Conservation (phyloP, 2,888 invertebrate species). For the Neria commutata region DNA sequence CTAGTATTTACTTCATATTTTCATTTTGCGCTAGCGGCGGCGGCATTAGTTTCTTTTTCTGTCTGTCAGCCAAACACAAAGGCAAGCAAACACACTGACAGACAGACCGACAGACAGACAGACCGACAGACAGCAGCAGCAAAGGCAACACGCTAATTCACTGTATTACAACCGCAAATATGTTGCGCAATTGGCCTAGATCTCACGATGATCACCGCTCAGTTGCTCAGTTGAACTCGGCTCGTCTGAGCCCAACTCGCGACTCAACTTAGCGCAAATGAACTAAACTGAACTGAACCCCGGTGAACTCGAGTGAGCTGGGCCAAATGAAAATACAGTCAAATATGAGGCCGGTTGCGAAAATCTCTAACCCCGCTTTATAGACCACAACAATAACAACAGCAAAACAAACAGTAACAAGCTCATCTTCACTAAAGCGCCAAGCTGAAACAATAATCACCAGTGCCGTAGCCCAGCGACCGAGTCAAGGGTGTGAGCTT, state of each 20-base stretch:
- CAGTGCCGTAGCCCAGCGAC: background rate
- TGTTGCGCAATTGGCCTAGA: conserved; percentile 37
- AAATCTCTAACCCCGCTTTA: conserved; percentile 27
- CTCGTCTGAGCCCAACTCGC: conserved; percentile 5
- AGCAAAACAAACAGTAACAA: background rate
- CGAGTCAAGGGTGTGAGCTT: no score
- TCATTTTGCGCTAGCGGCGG: no score
- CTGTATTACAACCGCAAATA: conserved; percentile 17
- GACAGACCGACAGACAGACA: no score
- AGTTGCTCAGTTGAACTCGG: conserved; percentile 16
- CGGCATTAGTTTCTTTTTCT: no score
- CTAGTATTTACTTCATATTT: no score
- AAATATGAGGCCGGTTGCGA: conserved; percentile 22
- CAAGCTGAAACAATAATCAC: background rate
- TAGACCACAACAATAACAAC: background rate
- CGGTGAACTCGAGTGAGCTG: conserved; percentile 16
- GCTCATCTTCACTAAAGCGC: background rate
- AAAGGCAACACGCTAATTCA: no score
- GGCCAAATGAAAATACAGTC: conserved; percentile 5
- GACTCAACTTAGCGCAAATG: no score
- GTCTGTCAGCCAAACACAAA: no score
- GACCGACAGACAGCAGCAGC: no score
- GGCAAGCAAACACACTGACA: no score
- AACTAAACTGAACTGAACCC: conserved; percentile 15
- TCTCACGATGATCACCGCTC: conserved; percentile 40